Evolutionary conservation across 2,797 vertebrate genomes (phyloP).

Genomic region (Hypotaenidia philippensis): DNA sequence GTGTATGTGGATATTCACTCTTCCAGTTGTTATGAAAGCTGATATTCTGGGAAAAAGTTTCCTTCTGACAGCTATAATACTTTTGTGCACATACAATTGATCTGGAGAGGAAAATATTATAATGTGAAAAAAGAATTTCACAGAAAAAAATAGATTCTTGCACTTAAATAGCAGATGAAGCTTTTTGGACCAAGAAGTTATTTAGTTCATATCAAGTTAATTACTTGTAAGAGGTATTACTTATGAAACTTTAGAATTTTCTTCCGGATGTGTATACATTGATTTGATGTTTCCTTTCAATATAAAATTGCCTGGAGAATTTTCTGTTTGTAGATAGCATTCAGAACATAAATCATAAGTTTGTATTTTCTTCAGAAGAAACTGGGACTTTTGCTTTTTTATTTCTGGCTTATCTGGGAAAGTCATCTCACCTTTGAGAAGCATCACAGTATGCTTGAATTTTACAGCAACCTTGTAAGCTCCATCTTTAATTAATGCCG

Average conservation of each 20-base stretch:
- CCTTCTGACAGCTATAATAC: background rate
- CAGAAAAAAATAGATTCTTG: background rate
- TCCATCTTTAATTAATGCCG: slow-evolving; percentile 48
- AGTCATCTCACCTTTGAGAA: background rate
- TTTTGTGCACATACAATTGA: background rate
- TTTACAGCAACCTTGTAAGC: slow-evolving; percentile 42
- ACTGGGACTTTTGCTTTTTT: background rate
- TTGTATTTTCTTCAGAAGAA: background rate
- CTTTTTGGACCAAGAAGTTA: background rate
- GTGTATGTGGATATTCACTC: background rate
- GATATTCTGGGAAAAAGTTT: background rate
- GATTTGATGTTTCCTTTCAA: background rate
- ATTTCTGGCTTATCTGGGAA: slow-evolving; percentile 20
- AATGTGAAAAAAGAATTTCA: background rate
- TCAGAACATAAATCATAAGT: background rate
- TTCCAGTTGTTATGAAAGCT: background rate
- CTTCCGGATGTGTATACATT: background rate
- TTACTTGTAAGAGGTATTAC: background rate
- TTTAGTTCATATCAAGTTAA: background rate
- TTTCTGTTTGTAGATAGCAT: background rate
- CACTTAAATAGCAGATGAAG: background rate
- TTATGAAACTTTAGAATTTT: background rate
- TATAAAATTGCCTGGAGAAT: background rate
- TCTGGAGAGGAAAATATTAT: background rate
- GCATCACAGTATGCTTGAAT: background rate